phyloP scores from a whole-genome alignment of 1,140 invertebrate species.

The Oryzaephilus surinamensis region DNA sequence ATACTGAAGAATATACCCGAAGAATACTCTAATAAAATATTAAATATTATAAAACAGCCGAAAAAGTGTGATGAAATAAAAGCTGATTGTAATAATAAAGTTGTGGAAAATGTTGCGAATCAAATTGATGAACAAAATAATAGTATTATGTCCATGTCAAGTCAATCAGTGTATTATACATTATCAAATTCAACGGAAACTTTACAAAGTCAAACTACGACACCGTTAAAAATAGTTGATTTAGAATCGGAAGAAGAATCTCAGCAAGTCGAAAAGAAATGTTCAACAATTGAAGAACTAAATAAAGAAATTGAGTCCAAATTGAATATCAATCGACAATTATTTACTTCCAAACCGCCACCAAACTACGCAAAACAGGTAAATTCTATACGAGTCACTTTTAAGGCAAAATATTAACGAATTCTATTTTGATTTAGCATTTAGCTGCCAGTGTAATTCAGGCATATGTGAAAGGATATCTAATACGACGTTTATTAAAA shows the following conservation, averaged over 20 bases:
- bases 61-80: too few relatives aligned
- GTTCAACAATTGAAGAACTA: not conserved
- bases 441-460: constrained; percentile 56
- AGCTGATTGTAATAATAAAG: too few relatives aligned
- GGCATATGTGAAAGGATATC: constrained; percentile 66
- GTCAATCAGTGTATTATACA: constrained; percentile 7
- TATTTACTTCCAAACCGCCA: too few relatives aligned
- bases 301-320: too few relatives aligned
- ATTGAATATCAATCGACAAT: too few relatives aligned
- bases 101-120: too few relatives aligned
- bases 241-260: not conserved
- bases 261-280: constrained; percentile 1
- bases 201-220: not conserved
- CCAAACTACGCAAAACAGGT: too few relatives aligned
- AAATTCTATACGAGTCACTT: too few relatives aligned
- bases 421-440: constrained; percentile 39
- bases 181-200: not conserved
- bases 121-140: too few relatives aligned
- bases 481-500: constrained; percentile 64
- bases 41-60: constrained; percentile 34
- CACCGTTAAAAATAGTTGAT: not conserved
- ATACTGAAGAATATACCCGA: constrained; percentile 29
- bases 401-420: too few relatives aligned
- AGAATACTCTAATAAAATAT: constrained; percentile 33
- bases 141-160: too few relatives aligned